These are phyloP conservation scores for Xenotilapia longispinis DNA, from an alignment of 2,113 vertebrate genomes.

Conservation along the genomic window DNA sequence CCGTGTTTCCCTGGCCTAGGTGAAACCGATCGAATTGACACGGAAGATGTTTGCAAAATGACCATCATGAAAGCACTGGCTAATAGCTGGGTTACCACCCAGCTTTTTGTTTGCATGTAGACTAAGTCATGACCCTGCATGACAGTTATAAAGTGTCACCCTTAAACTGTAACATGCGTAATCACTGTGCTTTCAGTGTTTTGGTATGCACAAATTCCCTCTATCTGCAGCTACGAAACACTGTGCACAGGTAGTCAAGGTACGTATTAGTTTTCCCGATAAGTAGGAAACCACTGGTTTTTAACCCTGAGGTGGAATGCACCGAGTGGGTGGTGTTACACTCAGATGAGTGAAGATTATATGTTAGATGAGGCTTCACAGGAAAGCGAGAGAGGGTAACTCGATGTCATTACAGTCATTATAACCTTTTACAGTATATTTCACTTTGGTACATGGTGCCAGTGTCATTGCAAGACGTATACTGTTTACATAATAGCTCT, in stretches of 20 bases:
- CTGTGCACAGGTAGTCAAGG: not conserved
- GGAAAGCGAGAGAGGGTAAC: not conserved
- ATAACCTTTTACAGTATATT: not conserved
- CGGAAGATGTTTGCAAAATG: not conserved
- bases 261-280: not conserved
- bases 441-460: not conserved
- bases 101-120: not conserved
- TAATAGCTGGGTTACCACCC: not conserved
- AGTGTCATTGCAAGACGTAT: not conserved
- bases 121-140: not conserved
- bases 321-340: not conserved
- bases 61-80: not conserved
- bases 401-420: not conserved
- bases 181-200: conserved; percentile 5
- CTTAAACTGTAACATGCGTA: not conserved
- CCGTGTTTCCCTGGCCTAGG: no score
- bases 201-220: not conserved
- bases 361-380: not conserved
- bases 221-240: not conserved
- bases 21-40: not conserved
- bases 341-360: conserved; percentile 13
- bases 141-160: not conserved
- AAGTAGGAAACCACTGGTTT: not conserved
- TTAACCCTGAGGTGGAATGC: conserved; percentile 2
- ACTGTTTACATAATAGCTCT: not conserved